Evolutionary conservation across 2,888 invertebrate genomes (phyloP), one percentile per base, ranked within the genome.

Genomic region (Coronaproctus castanopsis): DNA sequence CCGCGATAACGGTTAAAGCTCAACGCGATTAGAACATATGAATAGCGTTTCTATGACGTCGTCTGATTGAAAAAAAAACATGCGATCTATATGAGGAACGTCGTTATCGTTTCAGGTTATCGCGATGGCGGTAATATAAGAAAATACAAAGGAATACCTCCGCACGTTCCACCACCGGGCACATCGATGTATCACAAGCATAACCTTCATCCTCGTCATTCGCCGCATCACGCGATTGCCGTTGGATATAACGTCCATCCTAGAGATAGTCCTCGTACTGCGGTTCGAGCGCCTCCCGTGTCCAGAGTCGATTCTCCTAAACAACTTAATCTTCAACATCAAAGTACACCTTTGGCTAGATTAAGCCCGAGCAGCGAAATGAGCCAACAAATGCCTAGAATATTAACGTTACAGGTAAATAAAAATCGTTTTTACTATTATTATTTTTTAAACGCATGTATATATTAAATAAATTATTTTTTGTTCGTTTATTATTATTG

Each of bases 281-380:
- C 67, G 21, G 64, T 67, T 21, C 68, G 68, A n/a, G 69, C 69
- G 1, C 69, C 70, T 19, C 69, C 69, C 23, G 67, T 67, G 20
- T 65, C 69, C 2, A 63, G 69, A 55, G 68, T 68, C 23, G 69
- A 69, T 59, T 69, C 68, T 2, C 68, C 68, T 14, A 65, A 65
- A 58, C 66, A 67, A 57, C 63, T 66, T 22, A 67, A 65, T 60
- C 67, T 66, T 65, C 80, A 85, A 63, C 83, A 90, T 69, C 90
- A 91, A 72, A 89, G 88, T 64, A 92, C 92, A 0, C 93, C 92
- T 2, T 73, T 93, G 54, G 92, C 92, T 2, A 76, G 92, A 63
- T 75, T 92, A 22, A 91, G 91, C 65, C 92, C 92, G 0, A 91
- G 91, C 68, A 90, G 90, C 67, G 92, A 92, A 71, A 74, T 92